Conservation (phyloP, 1,140 invertebrate genomes). For the Choristoneura fumiferana region DNA sequence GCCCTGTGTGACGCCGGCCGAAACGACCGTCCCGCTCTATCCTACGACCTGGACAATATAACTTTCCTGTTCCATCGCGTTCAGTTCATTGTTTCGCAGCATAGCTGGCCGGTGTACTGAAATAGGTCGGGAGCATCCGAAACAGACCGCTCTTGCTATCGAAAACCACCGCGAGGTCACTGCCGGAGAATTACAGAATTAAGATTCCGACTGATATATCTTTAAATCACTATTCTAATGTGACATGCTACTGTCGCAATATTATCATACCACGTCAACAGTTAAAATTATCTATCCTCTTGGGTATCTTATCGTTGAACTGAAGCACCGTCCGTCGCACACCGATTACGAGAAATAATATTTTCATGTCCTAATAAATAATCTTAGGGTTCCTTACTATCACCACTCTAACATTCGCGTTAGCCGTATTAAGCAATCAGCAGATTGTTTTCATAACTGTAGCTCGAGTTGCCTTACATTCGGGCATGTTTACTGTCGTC, state of each 20-base stretch:
- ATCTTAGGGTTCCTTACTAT: conserved; percentile 23
- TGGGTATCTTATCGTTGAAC: too few species aligned
- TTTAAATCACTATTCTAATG: conserved; percentile 27
- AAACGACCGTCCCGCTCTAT: conserved; percentile 55
- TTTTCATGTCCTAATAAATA: too few species aligned
- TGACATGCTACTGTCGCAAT: conserved; percentile 23
- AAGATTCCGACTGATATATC: conserved; percentile 33
- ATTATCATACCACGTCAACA: conserved; percentile 25
- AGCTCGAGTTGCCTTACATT: conserved; percentile 38
- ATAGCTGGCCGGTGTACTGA: conserved; percentile 64
- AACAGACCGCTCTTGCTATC: conserved; percentile 67
- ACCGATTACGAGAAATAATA: conserved; percentile 13
- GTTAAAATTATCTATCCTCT: conserved; percentile 25
- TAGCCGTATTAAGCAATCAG: conserved; percentile 50
- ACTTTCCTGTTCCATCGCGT: conserved; percentile 59
- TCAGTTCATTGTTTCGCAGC: conserved; percentile 72
- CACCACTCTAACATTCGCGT: conserved; percentile 43
- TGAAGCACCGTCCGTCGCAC: conserved; percentile 24
- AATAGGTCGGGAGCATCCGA: conserved; percentile 73
- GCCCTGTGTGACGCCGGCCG: conserved; percentile 65
- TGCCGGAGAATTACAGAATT: conserved; percentile 44
- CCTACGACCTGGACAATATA: conserved; percentile 49
- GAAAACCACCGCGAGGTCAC: conserved; percentile 72
- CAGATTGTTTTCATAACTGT: conserved; percentile 57
- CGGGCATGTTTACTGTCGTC: conserved; percentile 38